Conservation (phyloP, 2,113 vertebrate species). For the Orthochromis malagaraziensis region DNA sequence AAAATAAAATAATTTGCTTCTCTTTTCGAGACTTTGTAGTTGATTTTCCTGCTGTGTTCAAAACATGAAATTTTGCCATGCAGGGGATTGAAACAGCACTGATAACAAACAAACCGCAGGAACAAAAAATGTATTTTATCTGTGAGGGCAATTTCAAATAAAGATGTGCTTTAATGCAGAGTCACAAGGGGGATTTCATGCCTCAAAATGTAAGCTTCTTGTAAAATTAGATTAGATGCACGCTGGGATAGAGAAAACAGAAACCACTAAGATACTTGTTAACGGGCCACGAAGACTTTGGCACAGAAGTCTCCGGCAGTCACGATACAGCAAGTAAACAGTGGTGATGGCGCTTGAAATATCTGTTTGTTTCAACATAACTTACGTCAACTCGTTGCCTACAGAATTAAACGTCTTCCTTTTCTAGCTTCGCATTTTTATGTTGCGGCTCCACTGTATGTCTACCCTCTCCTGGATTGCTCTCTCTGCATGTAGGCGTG, state of each 20-base stretch:
- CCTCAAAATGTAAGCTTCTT: not conserved
- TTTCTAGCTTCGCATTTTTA: not conserved
- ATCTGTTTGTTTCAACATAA: not conserved
- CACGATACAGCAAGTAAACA: not conserved
- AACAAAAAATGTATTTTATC: not conserved
- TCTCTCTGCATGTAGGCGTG: not conserved
- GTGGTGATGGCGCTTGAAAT: not conserved
- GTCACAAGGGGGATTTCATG: not conserved
- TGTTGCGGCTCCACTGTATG: not conserved
- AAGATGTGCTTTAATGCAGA: not conserved
- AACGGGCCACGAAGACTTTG: not conserved
- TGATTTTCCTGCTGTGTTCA: not conserved
- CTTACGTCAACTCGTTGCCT: not conserved
- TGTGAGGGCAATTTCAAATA: not conserved
- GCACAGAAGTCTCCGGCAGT: not conserved
- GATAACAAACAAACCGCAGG: not conserved
- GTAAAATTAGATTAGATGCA: not conserved
- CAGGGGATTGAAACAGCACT: not conserved
- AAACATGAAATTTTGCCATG: not conserved
- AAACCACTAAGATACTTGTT: not conserved
- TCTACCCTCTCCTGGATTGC: not conserved
- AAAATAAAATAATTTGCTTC: not conserved
- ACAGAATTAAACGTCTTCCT: not conserved
- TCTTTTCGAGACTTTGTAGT: not conserved
- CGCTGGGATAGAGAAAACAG: not conserved